These are phyloP conservation scores for Conchocele bisecta DNA, from an alignment of 2,888 invertebrate genomes.

Conservation along the genomic window DNA sequence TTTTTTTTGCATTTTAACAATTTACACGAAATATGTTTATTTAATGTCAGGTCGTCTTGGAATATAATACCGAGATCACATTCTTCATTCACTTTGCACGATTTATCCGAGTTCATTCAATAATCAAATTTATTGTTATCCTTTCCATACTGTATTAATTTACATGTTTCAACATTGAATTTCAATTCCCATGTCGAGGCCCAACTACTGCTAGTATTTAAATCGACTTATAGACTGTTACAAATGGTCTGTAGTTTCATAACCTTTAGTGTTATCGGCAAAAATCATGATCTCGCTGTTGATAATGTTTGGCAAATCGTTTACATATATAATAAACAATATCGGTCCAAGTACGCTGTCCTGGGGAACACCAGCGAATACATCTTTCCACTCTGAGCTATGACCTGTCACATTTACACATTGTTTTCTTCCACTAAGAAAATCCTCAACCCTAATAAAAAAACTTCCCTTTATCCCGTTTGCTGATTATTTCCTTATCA, in stretches of 20 bases:
- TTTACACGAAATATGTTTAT: slow-evolving; percentile 20
- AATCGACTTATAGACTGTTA: no score
- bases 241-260: not conserved
- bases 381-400: slow-evolving; percentile 9
- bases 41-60: slow-evolving; percentile 25
- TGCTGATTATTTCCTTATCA: not conserved
- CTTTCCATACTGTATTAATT: slow-evolving; percentile 4
- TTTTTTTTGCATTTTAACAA: slow-evolving; percentile 33
- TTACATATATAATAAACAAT: slow-evolving; percentile 16
- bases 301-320: slow-evolving; percentile 1
- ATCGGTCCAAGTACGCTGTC: slow-evolving; percentile 13
- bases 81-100: not conserved
- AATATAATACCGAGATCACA: slow-evolving; percentile 12
- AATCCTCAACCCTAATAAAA: slow-evolving; percentile 2
- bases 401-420: slow-evolving; percentile 14
- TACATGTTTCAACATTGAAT: slow-evolving; percentile 15
- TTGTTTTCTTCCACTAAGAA: slow-evolving; percentile 7
- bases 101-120: slow-evolving; percentile 1
- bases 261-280: slow-evolving; percentile 17
- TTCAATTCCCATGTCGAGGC: not conserved
- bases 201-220: no score
- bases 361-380: slow-evolving; percentile 10
- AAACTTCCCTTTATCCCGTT: slow-evolving; percentile 18
- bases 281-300: slow-evolving; percentile 8
- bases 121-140: not conserved